Conservation (phyloP, 2,888 invertebrate species). For the Gymnocheta viridis region DNA sequence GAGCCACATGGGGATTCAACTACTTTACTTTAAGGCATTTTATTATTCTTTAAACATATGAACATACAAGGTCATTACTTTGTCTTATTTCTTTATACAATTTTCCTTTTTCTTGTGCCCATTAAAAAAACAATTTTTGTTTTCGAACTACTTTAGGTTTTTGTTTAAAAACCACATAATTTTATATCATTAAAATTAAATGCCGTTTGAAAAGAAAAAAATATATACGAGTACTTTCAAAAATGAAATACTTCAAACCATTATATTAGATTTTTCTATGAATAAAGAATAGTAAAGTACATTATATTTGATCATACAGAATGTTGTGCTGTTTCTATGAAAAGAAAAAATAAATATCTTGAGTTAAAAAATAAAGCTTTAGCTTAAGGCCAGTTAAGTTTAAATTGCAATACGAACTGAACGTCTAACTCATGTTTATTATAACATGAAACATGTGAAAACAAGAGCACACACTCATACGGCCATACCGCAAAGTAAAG, state of each 20-base stretch:
- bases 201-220: conserved; percentile 45
- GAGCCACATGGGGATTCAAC: no score
- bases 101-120: background rate
- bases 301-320: conserved; percentile 32
- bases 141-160: background rate
- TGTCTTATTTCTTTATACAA: background rate
- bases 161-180: conserved; percentile 65
- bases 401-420: conserved; percentile 65
- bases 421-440: conserved; percentile 64
- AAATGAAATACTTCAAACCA: conserved; percentile 40
- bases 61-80: background rate
- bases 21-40: background rate
- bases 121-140: background rate
- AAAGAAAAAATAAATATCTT: conserved; percentile 26
- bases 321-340: conserved; percentile 21
- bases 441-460: conserved; percentile 29
- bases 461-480: background rate
- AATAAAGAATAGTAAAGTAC: conserved; percentile 5
- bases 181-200: conserved; percentile 67
- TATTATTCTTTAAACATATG: background rate
- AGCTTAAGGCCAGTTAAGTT: conserved; percentile 66
- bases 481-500: conserved; percentile 15
- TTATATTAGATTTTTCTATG: conserved; percentile 32
- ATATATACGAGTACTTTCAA: conserved; percentile 3
- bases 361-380: conserved; percentile 53